phyloP scores from a whole-genome alignment of 1,140 invertebrate species.

The Campodea augens region DNA sequence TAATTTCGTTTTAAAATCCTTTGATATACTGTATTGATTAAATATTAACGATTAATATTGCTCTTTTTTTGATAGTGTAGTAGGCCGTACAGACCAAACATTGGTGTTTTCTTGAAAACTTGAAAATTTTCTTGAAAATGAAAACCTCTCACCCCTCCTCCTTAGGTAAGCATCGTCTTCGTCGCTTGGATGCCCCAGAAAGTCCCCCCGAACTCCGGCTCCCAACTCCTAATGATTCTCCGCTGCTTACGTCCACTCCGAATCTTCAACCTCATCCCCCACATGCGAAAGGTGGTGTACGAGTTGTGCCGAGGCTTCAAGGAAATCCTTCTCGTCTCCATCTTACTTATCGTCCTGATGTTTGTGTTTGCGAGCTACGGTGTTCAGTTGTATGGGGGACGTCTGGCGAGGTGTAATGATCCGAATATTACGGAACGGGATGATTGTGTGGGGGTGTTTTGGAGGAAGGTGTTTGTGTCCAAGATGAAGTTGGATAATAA shows the following conservation, averaged over 20 bases:
- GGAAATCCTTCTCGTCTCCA: slow-evolving; percentile 93
- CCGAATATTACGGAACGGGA: slow-evolving; percentile 61
- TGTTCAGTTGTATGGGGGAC: slow-evolving; percentile 91
- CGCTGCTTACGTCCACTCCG: slow-evolving; percentile 86
- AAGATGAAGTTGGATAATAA: slow-evolving; percentile 86
- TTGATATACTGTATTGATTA: no score
- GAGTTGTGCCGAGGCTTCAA: slow-evolving; percentile 98
- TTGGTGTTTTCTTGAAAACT: not conserved
- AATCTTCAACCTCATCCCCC: slow-evolving; percentile 95
- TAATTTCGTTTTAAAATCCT: slow-evolving; percentile 6
- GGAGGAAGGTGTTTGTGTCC: slow-evolving; percentile 87
- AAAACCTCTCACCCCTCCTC: no score
- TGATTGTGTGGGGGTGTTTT: slow-evolving; percentile 88
- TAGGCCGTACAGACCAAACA: not conserved
- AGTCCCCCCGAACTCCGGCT: slow-evolving; percentile 76
- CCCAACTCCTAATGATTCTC: slow-evolving; percentile 89
- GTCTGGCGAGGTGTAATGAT: slow-evolving; percentile 92
- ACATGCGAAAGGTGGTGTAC: slow-evolving; percentile 98
- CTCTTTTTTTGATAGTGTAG: slow-evolving; percentile 4
- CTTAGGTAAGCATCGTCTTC: slow-evolving; percentile 84
- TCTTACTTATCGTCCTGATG: slow-evolving; percentile 92
- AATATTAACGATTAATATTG: slow-evolving; percentile 2
- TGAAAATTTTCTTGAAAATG: no score
- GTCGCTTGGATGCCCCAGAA: slow-evolving; percentile 87
- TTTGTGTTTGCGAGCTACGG: slow-evolving; percentile 99